A percentile compares a stretch with the other conserved stretches of the same genome.
phyloP scores from a whole-genome alignment of 2,113 vertebrate genomes.

The Corapipo altera region DNA sequence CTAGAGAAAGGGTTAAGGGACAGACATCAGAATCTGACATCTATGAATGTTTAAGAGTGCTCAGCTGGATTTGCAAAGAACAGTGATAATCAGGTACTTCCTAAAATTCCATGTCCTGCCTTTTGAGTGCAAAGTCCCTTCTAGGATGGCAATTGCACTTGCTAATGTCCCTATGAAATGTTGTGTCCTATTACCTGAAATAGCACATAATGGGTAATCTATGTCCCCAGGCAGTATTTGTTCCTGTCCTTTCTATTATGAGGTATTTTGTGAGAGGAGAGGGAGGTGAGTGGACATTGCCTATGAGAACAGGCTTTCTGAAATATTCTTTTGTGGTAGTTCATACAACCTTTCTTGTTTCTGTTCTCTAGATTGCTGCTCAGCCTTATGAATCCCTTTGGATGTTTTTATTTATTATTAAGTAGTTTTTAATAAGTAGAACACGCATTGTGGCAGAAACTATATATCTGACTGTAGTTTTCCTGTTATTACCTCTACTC shows the following conservation, averaged over 20 bases:
- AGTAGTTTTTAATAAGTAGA: not conserved
- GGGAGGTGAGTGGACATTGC: not conserved
- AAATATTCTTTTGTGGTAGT: not conserved
- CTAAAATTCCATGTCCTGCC: not conserved
- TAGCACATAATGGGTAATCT: not conserved
- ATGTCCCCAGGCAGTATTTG: not conserved
- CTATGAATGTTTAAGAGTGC: not conserved
- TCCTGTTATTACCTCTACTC: not conserved
- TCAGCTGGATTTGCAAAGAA: not conserved
- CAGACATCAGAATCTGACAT: not conserved
- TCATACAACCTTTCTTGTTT: not conserved
- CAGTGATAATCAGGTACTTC: not conserved
- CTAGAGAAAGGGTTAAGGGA: not conserved
- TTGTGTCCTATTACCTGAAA: not conserved
- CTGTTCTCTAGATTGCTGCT: not conserved
- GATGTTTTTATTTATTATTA: not conserved
- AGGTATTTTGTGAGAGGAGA: not conserved
- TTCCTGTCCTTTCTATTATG: not conserved
- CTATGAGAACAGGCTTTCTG: not conserved
- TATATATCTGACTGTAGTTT: not conserved
- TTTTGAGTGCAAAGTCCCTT: not conserved
- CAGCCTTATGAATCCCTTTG: not conserved
- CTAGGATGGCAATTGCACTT: not conserved
- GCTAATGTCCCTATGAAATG: not conserved
- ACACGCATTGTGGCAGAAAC: not conserved